Conservation (phyloP, 2,113 vertebrate genomes). For the Thamnaconus septentrionalis region DNA sequence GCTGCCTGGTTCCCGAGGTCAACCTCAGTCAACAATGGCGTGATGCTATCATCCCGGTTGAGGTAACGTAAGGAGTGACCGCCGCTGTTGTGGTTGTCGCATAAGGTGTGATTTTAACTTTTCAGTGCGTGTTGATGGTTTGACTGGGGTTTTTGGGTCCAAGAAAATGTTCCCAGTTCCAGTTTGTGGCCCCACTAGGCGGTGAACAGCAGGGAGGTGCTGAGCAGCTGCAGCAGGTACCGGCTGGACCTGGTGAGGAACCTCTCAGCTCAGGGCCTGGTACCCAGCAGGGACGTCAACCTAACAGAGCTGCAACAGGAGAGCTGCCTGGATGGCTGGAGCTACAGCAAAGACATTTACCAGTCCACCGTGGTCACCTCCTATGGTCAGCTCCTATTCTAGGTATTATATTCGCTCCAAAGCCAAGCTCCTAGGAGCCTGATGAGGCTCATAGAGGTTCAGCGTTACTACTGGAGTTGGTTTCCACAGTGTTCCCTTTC, state of each 20-base stretch:
- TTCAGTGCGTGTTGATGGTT: background rate
- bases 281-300: slow-evolving; percentile 60
- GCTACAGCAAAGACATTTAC: slow-evolving; percentile 69
- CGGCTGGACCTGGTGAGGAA: slow-evolving; percentile 64
- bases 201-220: slow-evolving; percentile 49
- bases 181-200: slow-evolving; percentile 21
- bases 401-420: too few species aligned
- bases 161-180: too few species aligned
- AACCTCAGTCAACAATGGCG: slow-evolving; percentile 60
- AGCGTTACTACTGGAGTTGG: too few species aligned
- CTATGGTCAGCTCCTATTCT: too few species aligned
- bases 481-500: too few species aligned
- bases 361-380: slow-evolving; percentile 64
- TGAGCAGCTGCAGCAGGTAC: slow-evolving; percentile 70
- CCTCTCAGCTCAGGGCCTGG: slow-evolving; percentile 52
- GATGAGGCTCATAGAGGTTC: too few species aligned
- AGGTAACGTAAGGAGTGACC: background rate
- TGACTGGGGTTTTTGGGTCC: too few species aligned
- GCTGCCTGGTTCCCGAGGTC: slow-evolving; percentile 49
- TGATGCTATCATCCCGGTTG: slow-evolving; percentile 42
- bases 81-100: too few species aligned
- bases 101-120: too few species aligned
- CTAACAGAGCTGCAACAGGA: slow-evolving; percentile 63
- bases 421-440: too few species aligned
- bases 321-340: slow-evolving; percentile 70